Evolutionary conservation across 2,113 vertebrate genomes (phyloP).

Genomic region (Austrofundulus limnaeus): DNA sequence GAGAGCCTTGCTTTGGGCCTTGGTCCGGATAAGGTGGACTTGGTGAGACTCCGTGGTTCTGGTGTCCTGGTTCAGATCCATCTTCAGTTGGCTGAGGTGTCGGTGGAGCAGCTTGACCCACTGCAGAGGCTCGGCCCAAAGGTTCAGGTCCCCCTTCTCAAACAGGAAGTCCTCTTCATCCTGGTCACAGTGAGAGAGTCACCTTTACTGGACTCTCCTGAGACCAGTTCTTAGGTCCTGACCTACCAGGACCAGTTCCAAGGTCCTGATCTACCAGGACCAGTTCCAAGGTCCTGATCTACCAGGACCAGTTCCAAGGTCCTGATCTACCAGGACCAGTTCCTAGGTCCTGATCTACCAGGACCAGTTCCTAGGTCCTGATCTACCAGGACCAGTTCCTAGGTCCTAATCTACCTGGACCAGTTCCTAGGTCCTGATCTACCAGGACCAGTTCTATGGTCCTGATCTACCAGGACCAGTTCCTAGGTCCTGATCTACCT

Average conservation of each 20-base stretch:
- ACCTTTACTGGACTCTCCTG: not conserved
- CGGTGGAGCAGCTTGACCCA: constrained; percentile 80
- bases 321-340: no score
- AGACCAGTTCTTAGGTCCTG: not conserved
- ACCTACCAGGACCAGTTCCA: no score
- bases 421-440: no score
- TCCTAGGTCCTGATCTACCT: no score
- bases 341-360: no score
- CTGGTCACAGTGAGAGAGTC: constrained; percentile 63
- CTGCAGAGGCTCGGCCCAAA: constrained; percentile 91
- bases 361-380: not conserved
- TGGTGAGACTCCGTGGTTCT: constrained; percentile 17
- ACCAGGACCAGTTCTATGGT: no score
- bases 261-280: no score
- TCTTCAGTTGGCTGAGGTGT: constrained; percentile 77
- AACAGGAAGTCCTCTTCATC: constrained; percentile 90
- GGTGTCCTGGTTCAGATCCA: constrained; percentile 12
- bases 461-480: no score
- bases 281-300: no score
- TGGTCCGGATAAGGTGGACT: constrained; percentile 53
- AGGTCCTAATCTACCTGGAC: no score
- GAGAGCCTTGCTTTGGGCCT: constrained; percentile 59
- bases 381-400: no score
- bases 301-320: no score
- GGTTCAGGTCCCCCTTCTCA: constrained; percentile 91